phyloP scores from a whole-genome alignment of 2,113 vertebrate species.

The Copsychus sechellarum region DNA sequence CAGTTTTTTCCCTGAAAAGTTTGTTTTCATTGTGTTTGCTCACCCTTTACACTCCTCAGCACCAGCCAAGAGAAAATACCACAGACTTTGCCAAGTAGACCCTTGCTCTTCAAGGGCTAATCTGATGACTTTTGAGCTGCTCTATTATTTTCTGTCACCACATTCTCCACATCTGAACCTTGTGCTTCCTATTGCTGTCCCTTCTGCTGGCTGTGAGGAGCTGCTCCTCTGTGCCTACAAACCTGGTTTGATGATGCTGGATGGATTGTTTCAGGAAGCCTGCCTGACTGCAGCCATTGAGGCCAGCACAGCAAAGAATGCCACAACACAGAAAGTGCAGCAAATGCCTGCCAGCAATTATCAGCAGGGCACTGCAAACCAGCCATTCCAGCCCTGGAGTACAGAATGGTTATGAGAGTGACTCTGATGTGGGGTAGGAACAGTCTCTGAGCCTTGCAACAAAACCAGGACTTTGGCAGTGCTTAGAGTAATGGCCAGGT shows the following conservation, averaged over 20 bases:
- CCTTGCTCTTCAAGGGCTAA: background rate
- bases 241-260: background rate
- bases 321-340: background rate
- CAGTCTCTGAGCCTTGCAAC: background rate
- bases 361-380: background rate
- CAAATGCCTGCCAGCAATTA: background rate
- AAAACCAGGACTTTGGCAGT: background rate
- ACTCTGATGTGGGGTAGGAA: background rate
- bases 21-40: background rate
- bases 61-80: background rate
- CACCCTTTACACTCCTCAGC: background rate
- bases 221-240: background rate
- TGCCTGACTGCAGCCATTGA: background rate
- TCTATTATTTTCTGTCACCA: background rate
- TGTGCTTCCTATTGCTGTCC: background rate
- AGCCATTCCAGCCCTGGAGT: background rate
- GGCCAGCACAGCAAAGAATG: background rate
- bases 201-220: background rate
- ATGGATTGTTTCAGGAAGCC: background rate
- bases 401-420: background rate
- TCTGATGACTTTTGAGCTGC: background rate
- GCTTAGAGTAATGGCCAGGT: background rate
- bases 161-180: background rate
- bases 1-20: background rate
- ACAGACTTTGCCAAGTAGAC: background rate